These are phyloP conservation scores for Lasioglossum marginatum DNA, from an alignment of 2,888 invertebrate species.

Conservation along the genomic window DNA sequence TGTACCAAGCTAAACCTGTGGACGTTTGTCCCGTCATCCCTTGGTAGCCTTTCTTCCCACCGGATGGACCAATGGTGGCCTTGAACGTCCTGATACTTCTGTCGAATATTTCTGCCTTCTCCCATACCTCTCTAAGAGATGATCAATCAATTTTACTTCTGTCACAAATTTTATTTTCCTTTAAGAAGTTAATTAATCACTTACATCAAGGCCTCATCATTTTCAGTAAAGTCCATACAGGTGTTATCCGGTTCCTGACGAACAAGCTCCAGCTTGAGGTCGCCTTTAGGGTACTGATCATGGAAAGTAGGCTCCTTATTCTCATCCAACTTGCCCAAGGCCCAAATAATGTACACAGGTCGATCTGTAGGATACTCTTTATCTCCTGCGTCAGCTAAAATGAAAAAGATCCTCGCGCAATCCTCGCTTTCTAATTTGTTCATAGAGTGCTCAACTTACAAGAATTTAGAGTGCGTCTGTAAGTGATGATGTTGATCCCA, in stretches of 20 bases:
- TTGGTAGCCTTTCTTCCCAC: conserved; percentile 91
- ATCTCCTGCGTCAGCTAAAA: conserved; percentile 91
- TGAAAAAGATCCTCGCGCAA: not conserved
- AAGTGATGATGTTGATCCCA: conserved; percentile 92
- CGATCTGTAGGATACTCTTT: conserved; percentile 89
- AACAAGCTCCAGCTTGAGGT: conserved; percentile 89
- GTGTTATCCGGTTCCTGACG: conserved; percentile 88
- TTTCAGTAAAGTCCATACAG: conserved; percentile 90
- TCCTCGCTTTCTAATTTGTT: not conserved
- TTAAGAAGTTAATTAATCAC: not conserved
- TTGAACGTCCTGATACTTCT: conserved; percentile 91
- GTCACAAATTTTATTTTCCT: not conserved
- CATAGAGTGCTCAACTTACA: conserved; percentile 85
- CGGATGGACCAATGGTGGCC: conserved; percentile 93
- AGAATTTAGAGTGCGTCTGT: conserved; percentile 90
- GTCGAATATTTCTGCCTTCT: conserved; percentile 85
- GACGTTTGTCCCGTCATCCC: conserved; percentile 89
- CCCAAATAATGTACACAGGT: conserved; percentile 91
- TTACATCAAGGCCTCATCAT: conserved; percentile 75
- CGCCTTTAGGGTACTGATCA: conserved; percentile 90
- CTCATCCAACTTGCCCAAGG: conserved; percentile 91
- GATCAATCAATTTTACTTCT: not conserved
- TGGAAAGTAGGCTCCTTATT: conserved; percentile 94
- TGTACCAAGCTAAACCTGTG: conserved; percentile 94
- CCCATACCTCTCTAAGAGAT: conserved; percentile 85